Conservation (phyloP, 1,140 invertebrate genomes). For the Orchestia grillus region DNA sequence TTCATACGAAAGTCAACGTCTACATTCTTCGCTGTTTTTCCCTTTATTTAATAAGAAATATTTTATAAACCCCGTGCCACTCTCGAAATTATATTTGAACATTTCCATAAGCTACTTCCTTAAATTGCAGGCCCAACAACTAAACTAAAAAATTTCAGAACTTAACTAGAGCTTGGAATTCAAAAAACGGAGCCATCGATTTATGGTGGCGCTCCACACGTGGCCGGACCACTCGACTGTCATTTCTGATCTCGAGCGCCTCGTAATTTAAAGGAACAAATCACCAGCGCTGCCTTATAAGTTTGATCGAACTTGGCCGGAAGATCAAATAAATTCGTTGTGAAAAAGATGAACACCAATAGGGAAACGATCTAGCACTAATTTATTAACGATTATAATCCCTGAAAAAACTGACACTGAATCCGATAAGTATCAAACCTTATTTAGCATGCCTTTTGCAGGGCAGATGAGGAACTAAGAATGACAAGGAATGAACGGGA, state of each 20-base stretch:
- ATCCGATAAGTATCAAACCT: not conserved
- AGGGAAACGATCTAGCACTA: not conserved
- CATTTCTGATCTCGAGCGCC: not conserved
- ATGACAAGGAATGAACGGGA: not conserved
- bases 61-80: not conserved
- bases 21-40: not conserved
- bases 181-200: not conserved
- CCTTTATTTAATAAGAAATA: not conserved
- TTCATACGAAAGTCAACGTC: not conserved
- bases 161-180: not conserved
- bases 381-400: not conserved
- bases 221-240: not conserved
- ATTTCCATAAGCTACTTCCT: not conserved
- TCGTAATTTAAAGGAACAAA: not conserved
- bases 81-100: not conserved
- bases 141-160: not conserved
- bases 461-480: not conserved
- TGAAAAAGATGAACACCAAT: not conserved
- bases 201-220: not conserved
- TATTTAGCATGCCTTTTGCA: not conserved
- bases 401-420: not conserved
- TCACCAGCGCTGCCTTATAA: slow-evolving; percentile 3
- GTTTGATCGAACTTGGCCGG: not conserved
- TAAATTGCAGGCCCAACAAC: not conserved
- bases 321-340: not conserved